Base-by-base conservation (phyloP, 2,888 invertebrate genomes). In the Rhodophaea formosa region DNA sequence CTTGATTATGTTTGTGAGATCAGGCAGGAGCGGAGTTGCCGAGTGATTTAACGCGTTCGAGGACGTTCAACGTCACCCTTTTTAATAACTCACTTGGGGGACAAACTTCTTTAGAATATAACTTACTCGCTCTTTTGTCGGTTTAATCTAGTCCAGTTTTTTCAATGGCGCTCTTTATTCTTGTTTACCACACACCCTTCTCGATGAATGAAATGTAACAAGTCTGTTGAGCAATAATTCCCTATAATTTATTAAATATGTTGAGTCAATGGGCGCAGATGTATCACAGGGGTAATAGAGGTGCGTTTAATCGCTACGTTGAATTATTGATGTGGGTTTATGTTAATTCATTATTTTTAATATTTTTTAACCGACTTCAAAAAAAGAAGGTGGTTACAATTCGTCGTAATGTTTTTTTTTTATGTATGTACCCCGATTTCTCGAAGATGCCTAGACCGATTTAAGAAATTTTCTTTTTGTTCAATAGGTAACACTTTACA, bases 91-190 rank as follows among this genome's bases (percentile, higher is more conserved):
- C 15, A 44, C 54, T 54, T 53, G 16, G 44, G 45, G 54, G 45
- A 43, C 30, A 14, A 15, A 54, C 14, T 29, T 23, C 44, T 30
- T 54, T 54, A 15, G 30, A 30, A 54, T 54, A 73, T 76, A 75
- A 74, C 72, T 72, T 68, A 76, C 73, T 78, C 75, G 67, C 70
- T 73, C 75, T 77, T 80, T 79, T 77, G 72, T 75, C 69, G 70
- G 69, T 69, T 74, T 76, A 77, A 80, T 80, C 77, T 81, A 83
- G 84, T 82, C 82, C 82, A 80, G 83, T 87, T 84, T 78, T 74
- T 74, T 68, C 63, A 67, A 60, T 69, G 69, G 68, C 67, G 67
- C 64, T 68, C 72, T 72, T 86, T 82, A 83, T 86, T 77, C 75
- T 63, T 81, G 79, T 80, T 82, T 80, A 86, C 86, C 86, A 69